Conservation (phyloP, 2,888 invertebrate genomes). For the Tromatobia lineatoria region DNA sequence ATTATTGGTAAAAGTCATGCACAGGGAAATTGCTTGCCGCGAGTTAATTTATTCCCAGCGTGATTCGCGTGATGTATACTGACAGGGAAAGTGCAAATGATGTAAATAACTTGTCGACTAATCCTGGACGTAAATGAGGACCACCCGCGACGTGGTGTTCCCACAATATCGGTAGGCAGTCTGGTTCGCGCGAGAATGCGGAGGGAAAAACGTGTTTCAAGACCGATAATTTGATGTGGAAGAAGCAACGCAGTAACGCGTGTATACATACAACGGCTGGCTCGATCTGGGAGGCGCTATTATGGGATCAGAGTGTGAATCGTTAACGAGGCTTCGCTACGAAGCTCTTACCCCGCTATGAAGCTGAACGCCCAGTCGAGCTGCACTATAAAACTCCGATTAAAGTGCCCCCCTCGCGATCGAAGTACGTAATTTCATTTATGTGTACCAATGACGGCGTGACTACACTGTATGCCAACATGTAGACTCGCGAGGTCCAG, state of each 20-base stretch:
- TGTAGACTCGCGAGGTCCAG: slow-evolving; percentile 5
- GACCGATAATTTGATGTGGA: slow-evolving; percentile 60
- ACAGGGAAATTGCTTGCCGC: background rate
- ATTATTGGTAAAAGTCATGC: background rate
- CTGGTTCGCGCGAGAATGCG: slow-evolving; percentile 21
- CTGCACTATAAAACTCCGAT: slow-evolving; percentile 40
- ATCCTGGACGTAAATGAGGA: slow-evolving; percentile 42
- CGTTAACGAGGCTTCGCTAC: slow-evolving; percentile 65
- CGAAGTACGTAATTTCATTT: slow-evolving; percentile 48
- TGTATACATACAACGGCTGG: slow-evolving; percentile 24
- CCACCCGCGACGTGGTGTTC: slow-evolving; percentile 52
- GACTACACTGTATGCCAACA: background rate
- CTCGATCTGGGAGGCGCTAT: slow-evolving; percentile 56
- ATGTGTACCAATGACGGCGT: slow-evolving; percentile 38
- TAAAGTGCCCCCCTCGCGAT: slow-evolving; percentile 34
- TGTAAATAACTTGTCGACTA: slow-evolving; percentile 49
- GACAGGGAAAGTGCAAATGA: slow-evolving; percentile 59
- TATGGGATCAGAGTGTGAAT: slow-evolving; percentile 65
- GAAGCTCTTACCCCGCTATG: slow-evolving; percentile 40
- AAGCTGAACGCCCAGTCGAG: slow-evolving; percentile 9
- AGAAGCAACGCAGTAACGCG: slow-evolving; percentile 48
- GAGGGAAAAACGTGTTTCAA: slow-evolving; percentile 63
- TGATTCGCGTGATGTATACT: background rate
- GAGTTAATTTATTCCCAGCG: background rate
- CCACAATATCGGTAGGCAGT: slow-evolving; percentile 10